These are phyloP conservation scores for Samia ricini DNA, from an alignment of 1,140 invertebrate species.

Conservation along the genomic window DNA sequence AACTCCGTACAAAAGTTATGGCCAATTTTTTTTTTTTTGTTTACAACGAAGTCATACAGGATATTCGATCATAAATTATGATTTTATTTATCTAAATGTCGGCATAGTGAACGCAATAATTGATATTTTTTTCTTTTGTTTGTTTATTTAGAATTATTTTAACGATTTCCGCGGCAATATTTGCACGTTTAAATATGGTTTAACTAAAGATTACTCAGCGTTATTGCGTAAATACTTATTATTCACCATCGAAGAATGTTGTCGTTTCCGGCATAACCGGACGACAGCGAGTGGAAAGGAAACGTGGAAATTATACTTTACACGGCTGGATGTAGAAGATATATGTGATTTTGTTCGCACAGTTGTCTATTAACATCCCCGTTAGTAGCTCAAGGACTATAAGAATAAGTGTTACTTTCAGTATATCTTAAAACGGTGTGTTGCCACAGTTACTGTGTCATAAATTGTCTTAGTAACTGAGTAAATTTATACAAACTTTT, in stretches of 20 bases:
- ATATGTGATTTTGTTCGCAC: neutral
- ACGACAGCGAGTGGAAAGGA: constrained; percentile 13
- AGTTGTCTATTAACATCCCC: neutral
- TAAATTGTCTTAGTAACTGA: no score
- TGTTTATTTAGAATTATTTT: neutral
- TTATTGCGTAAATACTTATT: constrained; percentile 25
- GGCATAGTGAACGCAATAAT: neutral
- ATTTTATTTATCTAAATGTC: neutral
- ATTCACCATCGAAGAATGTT: constrained; percentile 28
- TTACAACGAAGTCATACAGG: neutral
- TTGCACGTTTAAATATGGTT: no score
- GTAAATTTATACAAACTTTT: no score
- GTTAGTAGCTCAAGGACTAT: neutral
- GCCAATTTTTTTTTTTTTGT: no score
- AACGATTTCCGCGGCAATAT: neutral
- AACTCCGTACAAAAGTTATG: no score
- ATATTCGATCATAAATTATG: neutral
- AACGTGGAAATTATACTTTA: constrained; percentile 4
- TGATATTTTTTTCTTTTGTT: neutral
- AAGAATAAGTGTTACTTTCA: neutral
- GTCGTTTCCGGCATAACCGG: constrained; percentile 3
- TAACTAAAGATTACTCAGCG: constrained; percentile 4
- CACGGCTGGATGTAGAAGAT: neutral
- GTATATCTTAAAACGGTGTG: neutral
- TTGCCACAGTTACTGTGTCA: neutral